phyloP scores from a whole-genome alignment of 2,113 vertebrate genomes.

The Centropristis striata region DNA sequence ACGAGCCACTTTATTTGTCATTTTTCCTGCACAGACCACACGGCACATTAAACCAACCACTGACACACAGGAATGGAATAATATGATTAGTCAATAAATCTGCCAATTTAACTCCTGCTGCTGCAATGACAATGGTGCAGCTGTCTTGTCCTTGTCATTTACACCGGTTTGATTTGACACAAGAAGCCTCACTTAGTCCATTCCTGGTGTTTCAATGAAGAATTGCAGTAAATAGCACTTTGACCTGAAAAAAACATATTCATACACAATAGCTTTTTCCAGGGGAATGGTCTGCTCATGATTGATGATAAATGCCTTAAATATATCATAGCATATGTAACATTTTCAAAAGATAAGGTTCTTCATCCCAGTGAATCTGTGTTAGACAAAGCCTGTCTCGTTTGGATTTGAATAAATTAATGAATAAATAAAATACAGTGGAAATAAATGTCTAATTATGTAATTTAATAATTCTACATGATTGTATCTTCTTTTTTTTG shows the following conservation, averaged over 20 bases:
- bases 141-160: conserved; percentile 24
- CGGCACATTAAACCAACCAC: conserved; percentile 24
- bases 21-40: conserved; percentile 15
- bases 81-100: conserved; percentile 58
- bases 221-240: neutral
- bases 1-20: conserved; percentile 34
- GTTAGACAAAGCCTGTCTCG: neutral
- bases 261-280: neutral
- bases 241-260: neutral
- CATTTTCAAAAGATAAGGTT: neutral
- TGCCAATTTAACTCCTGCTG: conserved; percentile 40
- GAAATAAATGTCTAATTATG: neutral
- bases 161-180: conserved; percentile 2
- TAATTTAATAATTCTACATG: neutral
- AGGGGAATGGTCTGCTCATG: neutral
- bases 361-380: too few species aligned
- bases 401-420: neutral
- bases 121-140: conserved; percentile 28
- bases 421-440: neutral
- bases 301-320: neutral
- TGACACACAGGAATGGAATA: conserved; percentile 16
- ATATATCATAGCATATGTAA: neutral
- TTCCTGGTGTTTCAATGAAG: neutral
- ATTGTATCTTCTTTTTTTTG: conserved; percentile 12
- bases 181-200: neutral